Base-by-base conservation (phyloP, 2,113 vertebrate genomes). In the Catagonus wagneri region DNA sequence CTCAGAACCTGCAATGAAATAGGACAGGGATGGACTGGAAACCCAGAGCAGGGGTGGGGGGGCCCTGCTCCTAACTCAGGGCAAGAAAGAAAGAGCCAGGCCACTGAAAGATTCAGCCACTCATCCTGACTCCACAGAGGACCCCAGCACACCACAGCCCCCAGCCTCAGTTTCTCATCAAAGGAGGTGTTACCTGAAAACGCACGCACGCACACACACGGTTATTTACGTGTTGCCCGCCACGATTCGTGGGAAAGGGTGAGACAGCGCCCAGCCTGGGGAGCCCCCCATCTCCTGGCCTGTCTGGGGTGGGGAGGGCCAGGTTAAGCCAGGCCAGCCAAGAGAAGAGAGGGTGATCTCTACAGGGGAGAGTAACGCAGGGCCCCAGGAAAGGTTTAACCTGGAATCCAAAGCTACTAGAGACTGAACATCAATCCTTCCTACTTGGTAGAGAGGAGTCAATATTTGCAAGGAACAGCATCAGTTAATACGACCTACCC, bases 341-440 rank as follows among this genome's bases (percentile, higher is more conserved):
- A 78, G 3, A 72, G 61, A 29, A 63, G 74, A 90, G 36, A 44
- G 32, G 83, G 39, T 2, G 2, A 22, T n/a, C 74, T 39, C 2
- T 27, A 4, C 9, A 12, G 22, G 13, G 52, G 5, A 44, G 44
- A 85, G 32, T 4, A 15, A 56, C 19, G 5, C 56, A 10, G 80
- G n/a, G 50, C 7, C 0, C 23, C 39, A 0, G 7, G 80, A 44
- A 7, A 2, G 75, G 39, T 8, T 23, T 19, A n/a, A 36, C 58
- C 27, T 63, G 69, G 20, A 39, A 56, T 7, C 58, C 4, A 44
- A 65, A 58, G 6, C 27, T 4, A 27, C 58, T 72, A 56, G n/a
- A 52, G 56, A 63, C 25, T 54, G 52, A 90, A 44, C 2, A 3
- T 23, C 60, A 3, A 23, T 9, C 61, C 61, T 80, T 56, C 61